Base-by-base conservation (phyloP, 2,888 invertebrate genomes). In the Ceraclea dissimilis region DNA sequence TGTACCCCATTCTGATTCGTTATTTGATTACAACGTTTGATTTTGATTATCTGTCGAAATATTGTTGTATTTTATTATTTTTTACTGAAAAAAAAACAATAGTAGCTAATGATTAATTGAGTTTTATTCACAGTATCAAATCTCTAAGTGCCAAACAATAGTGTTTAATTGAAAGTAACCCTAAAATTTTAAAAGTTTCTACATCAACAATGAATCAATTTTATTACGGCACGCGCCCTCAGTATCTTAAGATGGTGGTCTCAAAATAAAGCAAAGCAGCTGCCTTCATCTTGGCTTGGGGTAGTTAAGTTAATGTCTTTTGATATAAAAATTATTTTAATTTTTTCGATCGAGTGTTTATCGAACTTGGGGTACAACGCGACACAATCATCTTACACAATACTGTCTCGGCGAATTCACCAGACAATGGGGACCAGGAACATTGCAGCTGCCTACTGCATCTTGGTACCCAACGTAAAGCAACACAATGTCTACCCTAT, bases 401-500 rank as follows among this genome's bases (percentile, higher is more conserved):
- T 49, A 54, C 34, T 44, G 50, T 54, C 54, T 54, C 44, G 44
- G 49, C 43, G 10, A 26, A 18, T 17, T 54, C 54, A 49, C 44
- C 44, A 50, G 50, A 44, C 54, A 11, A 39, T 18, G 17, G n/a
- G 26, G 26, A 46, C 46, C 34, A 20, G 49, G 18, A 21, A 6
- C 22, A 17, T 16, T 26, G 54, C 54, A 54, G 54, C 54, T 54
- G 54, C 54, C 39, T 6, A 22, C 18, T 49, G 48, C 49, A 2
- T 49, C 22, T 22, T 33, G n/a, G 11, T 17, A 11, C 44, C 11
- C 11, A 6, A 11, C 31, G 4, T 26, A 11, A 44, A 22, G 19
- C 39, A 39, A 4, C 13, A 39, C 39, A 39, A 39, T 13, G 8
- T 39, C 33, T 48, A 43, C 44, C 51, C 55, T 34, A 51, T 55